These are phyloP conservation scores for Chrysomallon squamiferum DNA, from an alignment of 1,140 invertebrate species.

Conservation along the genomic window DNA sequence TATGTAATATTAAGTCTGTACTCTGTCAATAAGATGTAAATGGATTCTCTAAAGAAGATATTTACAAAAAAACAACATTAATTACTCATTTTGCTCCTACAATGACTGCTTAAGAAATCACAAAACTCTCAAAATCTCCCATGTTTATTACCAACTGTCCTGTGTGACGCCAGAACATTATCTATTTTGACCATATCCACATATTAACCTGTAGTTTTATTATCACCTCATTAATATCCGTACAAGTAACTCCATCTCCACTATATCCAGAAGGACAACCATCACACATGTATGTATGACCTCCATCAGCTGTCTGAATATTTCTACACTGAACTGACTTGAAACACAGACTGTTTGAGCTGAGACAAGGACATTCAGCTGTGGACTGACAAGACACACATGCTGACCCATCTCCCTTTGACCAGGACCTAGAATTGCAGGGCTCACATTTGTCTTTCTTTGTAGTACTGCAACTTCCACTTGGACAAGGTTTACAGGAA, in stretches of 20 bases:
- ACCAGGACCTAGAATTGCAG: conserved; percentile 36
- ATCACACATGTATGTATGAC: conserved; percentile 69
- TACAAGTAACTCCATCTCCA: conserved; percentile 75
- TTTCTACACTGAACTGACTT: conserved; percentile 32
- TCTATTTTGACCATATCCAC: too few relatives aligned
- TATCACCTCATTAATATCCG: conserved; percentile 52
- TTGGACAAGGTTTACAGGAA: conserved; percentile 33
- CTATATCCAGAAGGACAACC: conserved; percentile 82
- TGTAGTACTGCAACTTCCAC: conserved; percentile 35
- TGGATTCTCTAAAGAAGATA: too few relatives aligned
- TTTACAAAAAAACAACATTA: too few relatives aligned
- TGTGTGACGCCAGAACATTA: too few relatives aligned
- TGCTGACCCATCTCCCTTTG: conserved; percentile 31
- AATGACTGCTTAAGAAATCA: too few relatives aligned
- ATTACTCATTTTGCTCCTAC: too few relatives aligned
- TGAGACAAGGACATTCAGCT: conserved; percentile 39
- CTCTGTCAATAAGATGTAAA: too few relatives aligned
- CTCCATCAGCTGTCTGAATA: conserved; percentile 13
- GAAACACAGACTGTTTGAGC: conserved; percentile 20
- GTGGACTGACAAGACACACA: conserved; percentile 28
- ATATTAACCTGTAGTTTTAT: too few relatives aligned
- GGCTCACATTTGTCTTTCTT: conserved; percentile 38
- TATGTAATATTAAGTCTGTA: too few relatives aligned
- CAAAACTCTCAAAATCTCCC: too few relatives aligned
- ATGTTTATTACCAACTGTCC: too few relatives aligned